Evolutionary conservation across 2,888 invertebrate species (phyloP).

Genomic region (Eilema caniola): DNA sequence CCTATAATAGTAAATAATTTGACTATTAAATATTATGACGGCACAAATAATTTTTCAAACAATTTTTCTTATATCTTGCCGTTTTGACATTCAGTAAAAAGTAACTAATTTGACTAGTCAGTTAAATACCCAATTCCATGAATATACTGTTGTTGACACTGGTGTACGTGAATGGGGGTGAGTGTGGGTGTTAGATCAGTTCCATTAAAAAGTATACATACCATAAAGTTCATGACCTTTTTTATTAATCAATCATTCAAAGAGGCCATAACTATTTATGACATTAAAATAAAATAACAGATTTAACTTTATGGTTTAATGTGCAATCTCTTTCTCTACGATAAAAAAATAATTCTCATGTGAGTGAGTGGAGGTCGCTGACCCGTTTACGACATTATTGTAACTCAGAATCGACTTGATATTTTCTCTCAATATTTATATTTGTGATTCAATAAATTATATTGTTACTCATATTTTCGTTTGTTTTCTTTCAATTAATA

Average conservation of each 20-base stretch:
- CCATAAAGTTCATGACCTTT: background rate
- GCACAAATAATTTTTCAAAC: too few relatives aligned
- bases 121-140: too few relatives aligned
- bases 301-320: slow-evolving; percentile 23
- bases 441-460: slow-evolving; percentile 85
- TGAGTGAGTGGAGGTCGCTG: slow-evolving; percentile 21
- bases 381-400: slow-evolving; percentile 53
- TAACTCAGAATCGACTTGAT: slow-evolving; percentile 65
- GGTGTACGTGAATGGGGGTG: too few relatives aligned
- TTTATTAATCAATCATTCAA: slow-evolving; percentile 2
- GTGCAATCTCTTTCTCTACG: slow-evolving; percentile 35
- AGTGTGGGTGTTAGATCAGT: too few relatives aligned
- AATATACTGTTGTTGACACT: too few relatives aligned
- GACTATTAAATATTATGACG: too few relatives aligned
- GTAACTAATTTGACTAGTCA: too few relatives aligned
- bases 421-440: slow-evolving; percentile 83
- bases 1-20: too few relatives aligned
- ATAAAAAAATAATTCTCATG: slow-evolving; percentile 9
- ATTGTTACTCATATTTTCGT: slow-evolving; percentile 78
- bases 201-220: background rate
- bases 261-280: background rate
- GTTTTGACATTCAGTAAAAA: too few relatives aligned
- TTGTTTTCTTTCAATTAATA: slow-evolving; percentile 52
- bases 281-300: background rate
- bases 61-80: too few relatives aligned